Percentiles rank a stretch among this genome's conserved stretches.
phyloP scores from a whole-genome alignment of 2,888 invertebrate genomes.

The Caenorhabditis sp. region DNA sequence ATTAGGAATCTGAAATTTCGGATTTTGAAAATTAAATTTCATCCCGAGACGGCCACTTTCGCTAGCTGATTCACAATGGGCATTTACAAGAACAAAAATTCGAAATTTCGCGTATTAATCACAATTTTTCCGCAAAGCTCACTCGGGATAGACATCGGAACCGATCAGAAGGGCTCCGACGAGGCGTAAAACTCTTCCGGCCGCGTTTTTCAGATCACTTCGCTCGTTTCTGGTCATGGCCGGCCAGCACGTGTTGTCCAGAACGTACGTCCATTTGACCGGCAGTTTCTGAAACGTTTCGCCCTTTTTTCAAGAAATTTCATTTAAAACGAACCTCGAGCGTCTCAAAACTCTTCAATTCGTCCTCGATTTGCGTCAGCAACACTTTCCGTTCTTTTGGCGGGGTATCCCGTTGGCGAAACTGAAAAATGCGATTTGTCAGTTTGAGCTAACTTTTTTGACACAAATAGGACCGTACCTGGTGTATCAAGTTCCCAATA shows the following conservation, averaged over 20 bases:
- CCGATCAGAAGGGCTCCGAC: slow-evolving; percentile 21
- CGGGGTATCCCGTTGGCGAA: slow-evolving; percentile 18
- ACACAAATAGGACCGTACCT: slow-evolving; percentile 5
- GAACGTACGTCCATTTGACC: slow-evolving; percentile 29
- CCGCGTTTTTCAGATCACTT: slow-evolving; percentile 7
- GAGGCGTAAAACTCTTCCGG: slow-evolving; percentile 9
- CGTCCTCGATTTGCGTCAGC: slow-evolving; percentile 17
- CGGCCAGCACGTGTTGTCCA: slow-evolving; percentile 39
- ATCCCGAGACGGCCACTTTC: no score
- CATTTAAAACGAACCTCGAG: slow-evolving; percentile 11
- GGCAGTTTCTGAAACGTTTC: background rate
- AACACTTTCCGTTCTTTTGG: slow-evolving; percentile 29
- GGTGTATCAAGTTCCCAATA: slow-evolving; percentile 40
- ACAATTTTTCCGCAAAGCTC: background rate
- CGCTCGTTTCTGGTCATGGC: slow-evolving; percentile 22
- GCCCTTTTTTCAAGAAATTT: background rate
- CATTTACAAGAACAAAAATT: background rate
- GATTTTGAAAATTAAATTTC: background rate
- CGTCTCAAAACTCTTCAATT: slow-evolving; percentile 4
- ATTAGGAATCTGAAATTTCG: slow-evolving; percentile 27
- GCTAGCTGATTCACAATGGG: no score
- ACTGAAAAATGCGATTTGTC: slow-evolving; percentile 11
- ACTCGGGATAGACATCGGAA: slow-evolving; percentile 20
- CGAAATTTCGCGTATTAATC: no score
- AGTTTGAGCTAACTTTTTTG: background rate